A percentile compares a stretch with the other conserved stretches of the same genome.
Conservation (phyloP, 2,888 invertebrate genomes). For the Pegoplata infirma region DNA sequence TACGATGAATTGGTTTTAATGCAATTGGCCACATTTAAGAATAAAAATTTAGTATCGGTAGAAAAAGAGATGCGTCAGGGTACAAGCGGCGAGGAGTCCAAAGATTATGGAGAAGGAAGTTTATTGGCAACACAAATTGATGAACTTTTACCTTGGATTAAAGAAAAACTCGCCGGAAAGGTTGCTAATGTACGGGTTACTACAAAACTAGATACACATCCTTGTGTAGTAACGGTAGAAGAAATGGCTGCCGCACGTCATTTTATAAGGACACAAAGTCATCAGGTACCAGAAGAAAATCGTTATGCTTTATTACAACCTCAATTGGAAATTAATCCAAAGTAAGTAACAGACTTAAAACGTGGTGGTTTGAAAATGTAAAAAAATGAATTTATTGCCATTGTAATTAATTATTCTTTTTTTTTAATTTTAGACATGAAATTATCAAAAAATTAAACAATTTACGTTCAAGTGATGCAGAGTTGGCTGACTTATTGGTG, state of each 20-base stretch:
- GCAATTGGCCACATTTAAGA: slow-evolving; percentile 88
- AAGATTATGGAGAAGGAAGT: slow-evolving; percentile 83
- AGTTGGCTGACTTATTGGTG: slow-evolving; percentile 89
- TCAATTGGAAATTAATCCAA: slow-evolving; percentile 95
- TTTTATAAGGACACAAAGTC: slow-evolving; percentile 93
- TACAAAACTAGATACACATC: slow-evolving; percentile 90
- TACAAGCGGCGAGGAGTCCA: slow-evolving; percentile 80
- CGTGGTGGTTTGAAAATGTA: background rate
- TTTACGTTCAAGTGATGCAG: slow-evolving; percentile 85
- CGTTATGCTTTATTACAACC: slow-evolving; percentile 92
- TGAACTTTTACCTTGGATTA: slow-evolving; percentile 88
- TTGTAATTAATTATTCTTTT: background rate
- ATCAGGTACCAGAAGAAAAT: slow-evolving; percentile 89
- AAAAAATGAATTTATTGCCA: background rate
- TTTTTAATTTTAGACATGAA: slow-evolving; percentile 83
- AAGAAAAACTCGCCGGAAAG: slow-evolving; percentile 86
- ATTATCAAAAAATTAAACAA: slow-evolving; percentile 92
- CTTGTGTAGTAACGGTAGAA: slow-evolving; percentile 95
- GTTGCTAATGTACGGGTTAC: slow-evolving; percentile 91
- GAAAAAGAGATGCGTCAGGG: slow-evolving; percentile 95
- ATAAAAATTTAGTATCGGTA: slow-evolving; percentile 88
- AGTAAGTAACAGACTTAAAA: slow-evolving; percentile 79
- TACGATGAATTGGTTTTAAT: slow-evolving; percentile 97
- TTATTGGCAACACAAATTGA: slow-evolving; percentile 87
- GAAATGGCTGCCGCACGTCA: slow-evolving; percentile 98